phyloP scores from a whole-genome alignment of 53 echinoderm and acorn worm genomes.

The Arbacia lixula region DNA sequence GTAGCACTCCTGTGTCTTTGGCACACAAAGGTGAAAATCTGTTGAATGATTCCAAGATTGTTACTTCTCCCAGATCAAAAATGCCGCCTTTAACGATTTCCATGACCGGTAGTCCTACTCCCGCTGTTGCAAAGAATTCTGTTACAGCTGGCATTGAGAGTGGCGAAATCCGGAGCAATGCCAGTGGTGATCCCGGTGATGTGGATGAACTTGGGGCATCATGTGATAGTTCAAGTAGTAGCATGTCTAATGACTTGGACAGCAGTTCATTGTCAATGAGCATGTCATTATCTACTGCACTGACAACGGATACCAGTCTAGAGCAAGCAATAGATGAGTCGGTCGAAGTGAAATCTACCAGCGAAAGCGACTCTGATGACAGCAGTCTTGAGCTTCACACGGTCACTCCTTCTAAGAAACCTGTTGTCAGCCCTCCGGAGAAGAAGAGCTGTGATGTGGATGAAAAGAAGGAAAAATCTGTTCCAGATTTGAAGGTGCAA shows the following conservation, averaged over 20 bases:
- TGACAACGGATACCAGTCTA: conserved; percentile 42
- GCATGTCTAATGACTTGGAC: conserved; percentile 36
- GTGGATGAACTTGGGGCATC: conserved; percentile 23
- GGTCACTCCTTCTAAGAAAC: conserved; percentile 6
- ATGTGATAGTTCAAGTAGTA: conserved; percentile 27
- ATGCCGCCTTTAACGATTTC: conserved; percentile 56
- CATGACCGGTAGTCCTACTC: conserved; percentile 31
- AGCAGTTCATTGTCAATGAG: conserved; percentile 46
- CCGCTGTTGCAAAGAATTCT: conserved; percentile 18
- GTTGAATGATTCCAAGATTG: conserved; percentile 14
- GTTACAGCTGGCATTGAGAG: conserved; percentile 38
- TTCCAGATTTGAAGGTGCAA: neutral
- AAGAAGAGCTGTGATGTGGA: too few species aligned
- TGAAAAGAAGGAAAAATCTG: neutral
- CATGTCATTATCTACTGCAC: conserved; percentile 6
- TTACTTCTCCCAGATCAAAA: conserved; percentile 27
- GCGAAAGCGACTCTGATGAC: conserved; percentile 25
- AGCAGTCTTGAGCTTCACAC: conserved; percentile 7
- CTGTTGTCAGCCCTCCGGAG: neutral
- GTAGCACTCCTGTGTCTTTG: conserved; percentile 27
- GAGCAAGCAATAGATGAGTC: conserved; percentile 35
- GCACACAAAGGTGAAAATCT: conserved; percentile 55
- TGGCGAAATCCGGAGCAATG: conserved; percentile 10
- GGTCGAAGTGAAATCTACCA: conserved; percentile 6
- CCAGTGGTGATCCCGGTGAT: conserved; percentile 32